A percentile compares a stretch with the other conserved stretches of the same genome.
These are phyloP conservation scores for Iphiclides podalirius DNA, from an alignment of 2,888 invertebrate species.

Conservation along the genomic window DNA sequence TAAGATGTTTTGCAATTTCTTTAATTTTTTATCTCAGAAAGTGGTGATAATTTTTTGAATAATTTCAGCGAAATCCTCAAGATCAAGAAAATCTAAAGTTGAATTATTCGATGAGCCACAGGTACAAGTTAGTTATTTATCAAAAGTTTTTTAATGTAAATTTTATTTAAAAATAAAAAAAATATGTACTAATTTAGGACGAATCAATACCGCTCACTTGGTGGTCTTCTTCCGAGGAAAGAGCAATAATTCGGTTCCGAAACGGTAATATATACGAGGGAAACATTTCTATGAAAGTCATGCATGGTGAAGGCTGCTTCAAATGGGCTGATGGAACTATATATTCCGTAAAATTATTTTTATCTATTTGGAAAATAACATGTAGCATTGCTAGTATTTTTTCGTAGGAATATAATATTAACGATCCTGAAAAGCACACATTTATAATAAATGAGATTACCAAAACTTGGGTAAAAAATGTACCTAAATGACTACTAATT, in stretches of 20 bases:
- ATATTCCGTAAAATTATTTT: conserved; percentile 71
- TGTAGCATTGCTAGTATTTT: too few relatives aligned
- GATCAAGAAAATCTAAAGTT: conserved; percentile 45
- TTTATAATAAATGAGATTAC: too few relatives aligned
- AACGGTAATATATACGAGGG: conserved; percentile 81
- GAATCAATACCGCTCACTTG: conserved; percentile 31
- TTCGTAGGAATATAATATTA: too few relatives aligned
- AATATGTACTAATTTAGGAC: conserved; percentile 30
- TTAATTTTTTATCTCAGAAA: neutral
- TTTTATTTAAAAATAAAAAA: neutral
- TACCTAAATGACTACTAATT: too few relatives aligned
- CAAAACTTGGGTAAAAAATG: too few relatives aligned
- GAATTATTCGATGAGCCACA: conserved; percentile 39
- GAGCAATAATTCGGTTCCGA: conserved; percentile 70
- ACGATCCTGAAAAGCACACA: too few relatives aligned
- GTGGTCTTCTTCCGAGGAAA: conserved; percentile 69
- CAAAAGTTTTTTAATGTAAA: neutral
- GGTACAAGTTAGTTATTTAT: conserved; percentile 33
- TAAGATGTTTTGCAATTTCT: neutral
- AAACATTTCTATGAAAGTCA: conserved; percentile 70
- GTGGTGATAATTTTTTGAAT: conserved; percentile 1
- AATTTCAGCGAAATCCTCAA: conserved; percentile 41
- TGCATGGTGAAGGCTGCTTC: conserved; percentile 81
- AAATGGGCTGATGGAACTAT: conserved; percentile 80
- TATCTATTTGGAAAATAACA: neutral